These are phyloP conservation scores for Candoia aspera DNA, from an alignment of 2,113 vertebrate genomes.

Conservation along the genomic window DNA sequence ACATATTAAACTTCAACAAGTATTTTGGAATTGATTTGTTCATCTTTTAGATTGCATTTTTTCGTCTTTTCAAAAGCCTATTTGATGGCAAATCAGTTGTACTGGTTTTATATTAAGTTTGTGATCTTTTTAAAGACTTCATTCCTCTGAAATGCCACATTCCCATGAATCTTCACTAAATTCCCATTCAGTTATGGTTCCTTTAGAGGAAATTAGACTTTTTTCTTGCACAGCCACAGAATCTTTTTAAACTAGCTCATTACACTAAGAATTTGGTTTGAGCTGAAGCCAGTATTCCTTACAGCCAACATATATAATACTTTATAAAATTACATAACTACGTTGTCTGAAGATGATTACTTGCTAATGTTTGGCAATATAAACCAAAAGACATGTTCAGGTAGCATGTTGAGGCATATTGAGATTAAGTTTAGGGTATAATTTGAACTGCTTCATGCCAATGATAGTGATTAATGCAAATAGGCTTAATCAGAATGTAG, in stretches of 20 bases:
- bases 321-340: background rate
- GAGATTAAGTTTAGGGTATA: background rate
- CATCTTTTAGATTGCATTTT: background rate
- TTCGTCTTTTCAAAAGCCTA: background rate
- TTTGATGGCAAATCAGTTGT: background rate
- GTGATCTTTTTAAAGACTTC: background rate
- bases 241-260: background rate
- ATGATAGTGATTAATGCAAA: background rate
- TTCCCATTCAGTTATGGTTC: background rate
- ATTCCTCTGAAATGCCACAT: background rate
- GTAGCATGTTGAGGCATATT: background rate
- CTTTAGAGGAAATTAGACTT: background rate
- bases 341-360: background rate
- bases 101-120: background rate
- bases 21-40: background rate
- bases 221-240: background rate
- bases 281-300: background rate
- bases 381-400: background rate
- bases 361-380: background rate
- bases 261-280: background rate
- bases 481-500: background rate
- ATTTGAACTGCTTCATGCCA: background rate
- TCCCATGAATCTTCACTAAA: background rate
- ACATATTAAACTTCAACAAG: background rate
- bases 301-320: background rate